Evolutionary conservation across 2,888 invertebrate species (phyloP), one percentile per base, ranked within the genome.

Genomic region (Oxytorus armatus): DNA sequence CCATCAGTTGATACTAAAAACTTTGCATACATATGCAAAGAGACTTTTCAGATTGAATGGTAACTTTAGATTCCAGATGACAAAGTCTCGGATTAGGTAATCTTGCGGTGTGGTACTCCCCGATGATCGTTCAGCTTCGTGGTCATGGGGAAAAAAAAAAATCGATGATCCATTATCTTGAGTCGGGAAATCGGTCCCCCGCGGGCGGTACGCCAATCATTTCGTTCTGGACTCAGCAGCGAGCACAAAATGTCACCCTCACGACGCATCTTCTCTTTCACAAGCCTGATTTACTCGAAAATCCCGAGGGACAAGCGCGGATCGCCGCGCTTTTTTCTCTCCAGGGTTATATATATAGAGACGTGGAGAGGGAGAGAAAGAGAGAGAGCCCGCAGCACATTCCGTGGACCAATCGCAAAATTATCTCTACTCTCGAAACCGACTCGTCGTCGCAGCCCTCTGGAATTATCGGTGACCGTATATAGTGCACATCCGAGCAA

Each of bases 251-350:
- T 85, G 81, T 83, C 83, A 77, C 75, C 81, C 75, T 61, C 33
- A 49, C 76, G 77, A 82, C 82, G 77, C 82, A 82, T 70, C 68
- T 66, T 68, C 47, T 53, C 53, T 79, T n/a, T n/a, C 82, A 82
- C 78, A 79, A 77, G 79, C 79, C 84, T 86, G 86, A 86, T 86
- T 86, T 86, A 86, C 85, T 82, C 84, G 66, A 61, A 69, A 76
- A 74, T 78, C 81, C 80, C 84, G 68, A 59, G 81, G 78, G 85
- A 82, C 68, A 66, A 39, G 3, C 66, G 10, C 72, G 75, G 73
- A 82, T 84, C 84, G 68, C 68, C 79, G 63, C 59, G 57, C 72
- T 69, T 70, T 59, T 77, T 55, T 77, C 33, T 29, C 36, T 49
- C 33, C 25, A 16, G 4, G n/a, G 21, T 23, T 44, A 39, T 21